Evolutionary conservation across 1,140 invertebrate species (phyloP).

Genomic region (Aphaenogaster floridana): DNA sequence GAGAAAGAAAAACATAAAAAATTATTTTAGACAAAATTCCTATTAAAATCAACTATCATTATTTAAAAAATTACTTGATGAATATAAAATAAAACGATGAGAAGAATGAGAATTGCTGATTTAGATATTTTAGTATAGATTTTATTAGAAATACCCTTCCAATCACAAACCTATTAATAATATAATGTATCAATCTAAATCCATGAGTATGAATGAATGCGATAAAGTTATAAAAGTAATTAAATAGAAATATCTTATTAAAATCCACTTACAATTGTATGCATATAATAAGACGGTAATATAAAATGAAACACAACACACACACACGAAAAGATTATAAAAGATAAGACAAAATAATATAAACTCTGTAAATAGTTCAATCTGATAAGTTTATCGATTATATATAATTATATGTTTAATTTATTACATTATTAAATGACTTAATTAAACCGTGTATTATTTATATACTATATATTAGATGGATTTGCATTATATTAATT

Average conservation of each 20-base stretch:
- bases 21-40: background rate
- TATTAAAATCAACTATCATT: background rate
- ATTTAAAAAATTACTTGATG: background rate
- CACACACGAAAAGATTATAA: background rate
- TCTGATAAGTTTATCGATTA: background rate
- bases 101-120: background rate
- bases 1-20: background rate
- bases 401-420: background rate
- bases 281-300: too few species aligned
- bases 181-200: too few species aligned
- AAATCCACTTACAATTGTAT: background rate
- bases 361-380: background rate
- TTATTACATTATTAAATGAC: background rate
- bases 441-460: background rate
- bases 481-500: background rate
- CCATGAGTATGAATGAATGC: too few species aligned
- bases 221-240: background rate
- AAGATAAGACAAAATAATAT: conserved; percentile 1
- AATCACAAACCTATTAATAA: too few species aligned
- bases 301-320: too few species aligned
- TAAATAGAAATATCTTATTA: background rate
- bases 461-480: background rate
- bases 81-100: background rate
- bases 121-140: background rate
- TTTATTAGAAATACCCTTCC: background rate